Base-by-base conservation (phyloP, 2,797 vertebrate species). In the Ctenopoma multispine region DNA sequence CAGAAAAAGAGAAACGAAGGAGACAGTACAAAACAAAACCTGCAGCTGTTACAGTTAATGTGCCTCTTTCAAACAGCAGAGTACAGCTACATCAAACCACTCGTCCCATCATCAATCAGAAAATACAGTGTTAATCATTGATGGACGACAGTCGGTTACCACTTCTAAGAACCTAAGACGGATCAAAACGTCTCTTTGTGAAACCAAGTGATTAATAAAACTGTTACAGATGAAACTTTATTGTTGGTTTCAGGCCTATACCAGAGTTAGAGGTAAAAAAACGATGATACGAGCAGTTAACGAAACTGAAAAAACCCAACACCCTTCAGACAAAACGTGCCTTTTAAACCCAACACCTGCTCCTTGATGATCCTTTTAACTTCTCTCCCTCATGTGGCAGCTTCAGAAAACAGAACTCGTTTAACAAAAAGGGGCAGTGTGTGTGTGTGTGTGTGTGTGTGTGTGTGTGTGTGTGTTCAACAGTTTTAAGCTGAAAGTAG, bases 401-500 rank as follows among this genome's bases (percentile, higher is more conserved):
- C 56, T 2, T 66, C 67, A 64, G 21, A 48, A 53, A 63, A 57
- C 31, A 21, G 48, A 8, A 38, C 51, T 40, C 12, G 6, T 63
- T 18, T 71, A 59, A 74, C 34, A 29, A 69, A 79, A 71, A 21
- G 41, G 20, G n/a, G 5, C 29, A 31, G 29, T 31, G 47, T 55
- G 50, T 67, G 62, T 31, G 47, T 55, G 50, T 67, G 62, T 29
- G 27, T 29, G 27, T 31, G 47, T 56, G 50, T 68, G 62, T 62
- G 13, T 69, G 59, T 63, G 49, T 72, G 65, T 46, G 60, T 72
- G 49, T 73, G 55, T 63, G 0, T 34, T 40, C 2, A 51, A 78
- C 77, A 79, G 85, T 81, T 77, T 24, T 46, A 83, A 84, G 81
- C 65, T 83, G 68, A 58, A 69, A 54, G 44, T 49, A 34, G 71